Evolutionary conservation across 2,888 invertebrate species (phyloP).

Genomic region (Kryphioiulus occultus): DNA sequence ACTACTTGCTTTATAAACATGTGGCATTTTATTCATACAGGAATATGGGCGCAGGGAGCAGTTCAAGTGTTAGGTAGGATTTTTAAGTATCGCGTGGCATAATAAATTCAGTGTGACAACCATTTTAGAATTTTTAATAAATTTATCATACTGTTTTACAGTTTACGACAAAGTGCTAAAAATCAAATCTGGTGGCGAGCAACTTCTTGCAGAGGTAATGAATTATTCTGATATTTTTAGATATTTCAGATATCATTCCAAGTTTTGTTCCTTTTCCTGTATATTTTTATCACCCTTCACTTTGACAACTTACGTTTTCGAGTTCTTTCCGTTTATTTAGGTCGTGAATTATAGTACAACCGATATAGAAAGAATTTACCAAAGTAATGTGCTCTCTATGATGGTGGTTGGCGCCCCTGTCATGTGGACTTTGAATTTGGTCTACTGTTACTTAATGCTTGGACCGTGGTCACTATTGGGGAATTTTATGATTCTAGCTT

Average conservation of each 20-base stretch:
- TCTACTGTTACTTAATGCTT: slow-evolving; percentile 62
- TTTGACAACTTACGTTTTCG: no score
- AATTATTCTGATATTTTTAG: not conserved
- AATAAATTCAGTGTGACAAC: not conserved
- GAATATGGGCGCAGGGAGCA: slow-evolving; percentile 51
- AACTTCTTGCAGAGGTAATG: slow-evolving; percentile 48
- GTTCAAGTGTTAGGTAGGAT: slow-evolving; percentile 37
- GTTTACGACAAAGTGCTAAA: slow-evolving; percentile 50
- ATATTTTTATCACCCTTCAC: not conserved
- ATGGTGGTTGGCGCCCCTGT: slow-evolving; percentile 60
- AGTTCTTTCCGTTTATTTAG: slow-evolving; percentile 42
- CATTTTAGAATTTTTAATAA: not conserved
- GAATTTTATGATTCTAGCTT: slow-evolving; percentile 61
- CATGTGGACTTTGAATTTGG: slow-evolving; percentile 61
- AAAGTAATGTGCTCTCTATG: slow-evolving; percentile 59
- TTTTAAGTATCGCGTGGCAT: not conserved
- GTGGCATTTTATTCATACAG: slow-evolving; percentile 21
- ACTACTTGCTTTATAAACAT: not conserved
- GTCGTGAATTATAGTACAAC: slow-evolving; percentile 52
- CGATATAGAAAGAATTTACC: slow-evolving; percentile 59
- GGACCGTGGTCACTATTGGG: slow-evolving; percentile 65
- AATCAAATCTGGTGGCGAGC: slow-evolving; percentile 47
- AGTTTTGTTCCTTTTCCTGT: not conserved
- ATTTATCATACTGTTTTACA: not conserved
- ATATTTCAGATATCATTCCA: no score